Conservation (phyloP, 2,113 vertebrate species). For the Gallinago paraguaiae region DNA sequence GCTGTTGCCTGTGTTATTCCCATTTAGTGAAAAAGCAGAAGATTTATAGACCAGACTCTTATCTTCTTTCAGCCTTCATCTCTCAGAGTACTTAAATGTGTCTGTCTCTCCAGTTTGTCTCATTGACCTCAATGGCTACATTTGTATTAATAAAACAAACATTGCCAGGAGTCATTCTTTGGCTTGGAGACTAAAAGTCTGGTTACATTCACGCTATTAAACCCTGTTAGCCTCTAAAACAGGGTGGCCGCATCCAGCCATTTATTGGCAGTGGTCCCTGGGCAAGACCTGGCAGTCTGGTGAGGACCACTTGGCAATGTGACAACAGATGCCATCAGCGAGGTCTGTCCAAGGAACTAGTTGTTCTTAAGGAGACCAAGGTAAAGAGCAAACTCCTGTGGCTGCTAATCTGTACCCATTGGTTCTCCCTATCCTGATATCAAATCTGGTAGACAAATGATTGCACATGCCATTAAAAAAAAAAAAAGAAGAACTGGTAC, state of each 20-base stretch:
- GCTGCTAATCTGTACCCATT: not conserved
- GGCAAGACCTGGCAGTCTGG: not conserved
- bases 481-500: not conserved
- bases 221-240: not conserved
- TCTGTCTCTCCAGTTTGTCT: not conserved
- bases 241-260: not conserved
- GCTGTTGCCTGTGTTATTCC: not conserved
- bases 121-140: not conserved
- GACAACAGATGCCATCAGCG: not conserved
- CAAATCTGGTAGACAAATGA: not conserved
- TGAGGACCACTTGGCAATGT: not conserved
- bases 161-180: not conserved
- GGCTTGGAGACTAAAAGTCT: not conserved
- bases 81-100: not conserved
- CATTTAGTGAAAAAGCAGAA: not conserved
- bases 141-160: not conserved
- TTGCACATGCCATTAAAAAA: not conserved
- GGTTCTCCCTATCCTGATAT: not conserved
- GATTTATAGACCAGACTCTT: not conserved
- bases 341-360: not conserved
- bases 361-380: not conserved
- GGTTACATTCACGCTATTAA: not conserved
- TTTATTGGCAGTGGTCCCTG: not conserved
- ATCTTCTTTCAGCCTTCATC: not conserved
- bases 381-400: not conserved